phyloP scores from a whole-genome alignment of 2,888 invertebrate species.

The Sinohyriopsis cumingii region DNA sequence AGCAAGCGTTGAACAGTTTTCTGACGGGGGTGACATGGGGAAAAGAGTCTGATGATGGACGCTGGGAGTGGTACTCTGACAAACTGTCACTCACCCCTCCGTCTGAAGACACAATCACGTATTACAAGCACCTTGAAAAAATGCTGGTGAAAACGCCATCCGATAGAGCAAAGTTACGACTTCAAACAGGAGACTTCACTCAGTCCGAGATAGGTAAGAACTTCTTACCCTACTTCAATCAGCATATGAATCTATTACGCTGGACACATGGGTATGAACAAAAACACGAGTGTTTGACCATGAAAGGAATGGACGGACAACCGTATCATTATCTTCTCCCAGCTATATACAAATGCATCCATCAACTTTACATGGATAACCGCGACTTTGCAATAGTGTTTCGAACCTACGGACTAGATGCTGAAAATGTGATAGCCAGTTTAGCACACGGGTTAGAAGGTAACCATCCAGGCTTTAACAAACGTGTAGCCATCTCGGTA shows the following conservation, averaged over 20 bases:
- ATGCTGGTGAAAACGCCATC: constrained; percentile 59
- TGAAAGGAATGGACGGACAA: constrained; percentile 55
- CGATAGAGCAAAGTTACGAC: constrained; percentile 61
- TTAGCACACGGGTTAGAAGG: constrained; percentile 54
- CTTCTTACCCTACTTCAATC: constrained; percentile 60
- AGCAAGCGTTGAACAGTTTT: constrained; percentile 70
- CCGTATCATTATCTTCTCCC: constrained; percentile 70
- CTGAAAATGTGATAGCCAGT: constrained; percentile 61
- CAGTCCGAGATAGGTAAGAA: constrained; percentile 54
- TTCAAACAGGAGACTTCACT: constrained; percentile 68
- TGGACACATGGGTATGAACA: constrained; percentile 51
- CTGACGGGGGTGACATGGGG: constrained; percentile 71
- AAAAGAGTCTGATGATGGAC: constrained; percentile 40
- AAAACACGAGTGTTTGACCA: constrained; percentile 47
- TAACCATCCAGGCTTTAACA: constrained; percentile 63
- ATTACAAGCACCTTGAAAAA: constrained; percentile 68
- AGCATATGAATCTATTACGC: constrained; percentile 56
- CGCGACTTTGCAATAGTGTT: constrained; percentile 67
- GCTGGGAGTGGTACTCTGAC: constrained; percentile 65
- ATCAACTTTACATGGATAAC: constrained; percentile 48
- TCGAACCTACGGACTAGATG: constrained; percentile 69
- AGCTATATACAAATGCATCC: constrained; percentile 64
- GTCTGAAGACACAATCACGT: constrained; percentile 52
- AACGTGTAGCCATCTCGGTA: constrained; percentile 47
- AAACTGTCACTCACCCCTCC: constrained; percentile 61